Conservation (phyloP, 2,888 invertebrate genomes). For the Lasioglossum leucozonium region DNA sequence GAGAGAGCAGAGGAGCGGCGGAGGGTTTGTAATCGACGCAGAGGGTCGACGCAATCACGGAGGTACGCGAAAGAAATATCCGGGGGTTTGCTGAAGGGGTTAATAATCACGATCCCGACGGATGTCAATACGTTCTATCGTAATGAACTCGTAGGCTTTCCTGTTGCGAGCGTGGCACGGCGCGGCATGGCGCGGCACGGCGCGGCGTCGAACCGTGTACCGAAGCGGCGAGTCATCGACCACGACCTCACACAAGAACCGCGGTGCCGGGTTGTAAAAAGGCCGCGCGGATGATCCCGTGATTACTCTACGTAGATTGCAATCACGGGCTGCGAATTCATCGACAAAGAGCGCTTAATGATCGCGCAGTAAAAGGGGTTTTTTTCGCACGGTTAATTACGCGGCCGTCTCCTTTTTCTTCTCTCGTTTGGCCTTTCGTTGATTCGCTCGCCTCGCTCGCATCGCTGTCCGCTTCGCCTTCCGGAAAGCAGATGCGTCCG, state of each 20-base stretch:
- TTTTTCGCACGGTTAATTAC: constrained; percentile 62
- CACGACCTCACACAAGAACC: constrained; percentile 61
- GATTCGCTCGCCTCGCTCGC: constrained; percentile 18
- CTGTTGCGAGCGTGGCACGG: constrained; percentile 1
- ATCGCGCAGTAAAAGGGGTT: constrained; percentile 59
- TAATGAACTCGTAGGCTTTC: constrained; percentile 19
- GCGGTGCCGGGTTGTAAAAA: constrained; percentile 38
- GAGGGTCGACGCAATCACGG: background rate
- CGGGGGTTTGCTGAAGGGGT: background rate
- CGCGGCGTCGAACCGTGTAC: constrained; percentile 8
- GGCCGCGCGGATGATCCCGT: constrained; percentile 53
- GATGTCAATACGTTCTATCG: constrained; percentile 2
- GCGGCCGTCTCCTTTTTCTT: constrained; percentile 41
- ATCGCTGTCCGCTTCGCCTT: constrained; percentile 27
- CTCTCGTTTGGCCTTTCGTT: background rate
- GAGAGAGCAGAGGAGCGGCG: background rate
- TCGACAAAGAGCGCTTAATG: constrained; percentile 64
- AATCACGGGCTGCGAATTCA: constrained; percentile 59
- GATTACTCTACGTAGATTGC: constrained; percentile 58
- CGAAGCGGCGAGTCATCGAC: constrained; percentile 55
- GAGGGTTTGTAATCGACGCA: background rate
- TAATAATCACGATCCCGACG: constrained; percentile 1
- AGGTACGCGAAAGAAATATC: background rate
- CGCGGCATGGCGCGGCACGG: background rate
- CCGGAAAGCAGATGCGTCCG: constrained; percentile 53